Evolutionary conservation across 2,797 vertebrate species (phyloP).

Genomic region (Bufotes viridis): DNA sequence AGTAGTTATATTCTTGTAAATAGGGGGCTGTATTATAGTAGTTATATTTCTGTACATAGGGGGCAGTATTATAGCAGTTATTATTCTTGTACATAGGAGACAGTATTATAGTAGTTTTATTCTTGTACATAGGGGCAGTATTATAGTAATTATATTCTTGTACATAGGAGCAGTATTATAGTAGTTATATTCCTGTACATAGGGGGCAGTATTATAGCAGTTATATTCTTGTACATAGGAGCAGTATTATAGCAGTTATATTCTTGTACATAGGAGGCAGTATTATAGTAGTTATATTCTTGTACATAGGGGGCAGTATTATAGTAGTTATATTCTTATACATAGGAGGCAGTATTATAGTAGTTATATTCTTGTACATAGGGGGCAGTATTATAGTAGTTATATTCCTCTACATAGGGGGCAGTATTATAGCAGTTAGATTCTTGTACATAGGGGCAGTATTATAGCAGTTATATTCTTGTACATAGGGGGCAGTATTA

Average conservation of each 20-base stretch:
- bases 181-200: not conserved
- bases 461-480: not conserved
- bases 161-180: not conserved
- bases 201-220: too few relatives aligned
- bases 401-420: not conserved
- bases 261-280: not conserved
- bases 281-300: constrained; percentile 3
- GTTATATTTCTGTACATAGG: too few relatives aligned
- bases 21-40: too few relatives aligned
- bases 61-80: too few relatives aligned
- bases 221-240: not conserved
- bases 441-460: not conserved
- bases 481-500: not conserved
- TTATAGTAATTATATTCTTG: not conserved
- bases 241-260: not conserved
- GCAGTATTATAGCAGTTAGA: not conserved
- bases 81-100: not conserved
- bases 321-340: constrained; percentile 2
- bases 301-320: not conserved
- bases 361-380: not conserved
- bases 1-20: too few relatives aligned
- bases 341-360: not conserved
- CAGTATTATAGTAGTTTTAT: not conserved
- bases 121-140: not conserved
- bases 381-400: not conserved